phyloP scores from a whole-genome alignment of 1,140 invertebrate species.

The Sesamia nonagrioides region DNA sequence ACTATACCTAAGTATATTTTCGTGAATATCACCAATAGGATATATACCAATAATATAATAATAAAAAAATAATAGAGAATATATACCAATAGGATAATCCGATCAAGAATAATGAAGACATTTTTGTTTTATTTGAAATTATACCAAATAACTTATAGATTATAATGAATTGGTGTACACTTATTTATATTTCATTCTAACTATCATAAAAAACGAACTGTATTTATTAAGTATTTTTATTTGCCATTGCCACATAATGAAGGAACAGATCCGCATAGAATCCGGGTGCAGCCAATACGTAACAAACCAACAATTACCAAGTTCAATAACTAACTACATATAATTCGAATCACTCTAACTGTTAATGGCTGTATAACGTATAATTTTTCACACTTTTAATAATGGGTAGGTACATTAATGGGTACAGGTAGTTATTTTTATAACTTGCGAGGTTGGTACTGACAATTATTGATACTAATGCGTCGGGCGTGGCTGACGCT shows the following conservation, averaged over 20 bases:
- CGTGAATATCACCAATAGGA: background rate
- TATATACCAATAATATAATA: background rate
- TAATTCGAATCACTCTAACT: conserved; percentile 23
- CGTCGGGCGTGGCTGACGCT: background rate
- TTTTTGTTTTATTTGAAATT: no score
- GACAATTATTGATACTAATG: background rate
- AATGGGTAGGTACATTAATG: background rate
- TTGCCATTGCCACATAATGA: background rate
- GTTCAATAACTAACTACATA: conserved; percentile 6
- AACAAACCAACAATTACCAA: conserved; percentile 6
- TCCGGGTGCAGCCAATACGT: conserved; percentile 20
- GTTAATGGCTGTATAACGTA: conserved; percentile 36
- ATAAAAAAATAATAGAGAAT: no score
- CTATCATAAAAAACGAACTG: background rate
- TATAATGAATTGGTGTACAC: background rate
- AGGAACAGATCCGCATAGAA: background rate
- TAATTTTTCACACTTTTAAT: conserved; percentile 47
- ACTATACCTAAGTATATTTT: background rate
- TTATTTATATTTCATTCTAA: background rate
- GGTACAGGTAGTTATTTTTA: conserved; percentile 35
- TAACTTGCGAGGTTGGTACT: conserved; percentile 9
- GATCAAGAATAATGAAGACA: no score
- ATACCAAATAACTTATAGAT: background rate
- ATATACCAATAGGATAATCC: no score
- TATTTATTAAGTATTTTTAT: background rate